Evolutionary conservation across 1,140 invertebrate species (phyloP).

Genomic region (Octopus bimaculoides): DNA sequence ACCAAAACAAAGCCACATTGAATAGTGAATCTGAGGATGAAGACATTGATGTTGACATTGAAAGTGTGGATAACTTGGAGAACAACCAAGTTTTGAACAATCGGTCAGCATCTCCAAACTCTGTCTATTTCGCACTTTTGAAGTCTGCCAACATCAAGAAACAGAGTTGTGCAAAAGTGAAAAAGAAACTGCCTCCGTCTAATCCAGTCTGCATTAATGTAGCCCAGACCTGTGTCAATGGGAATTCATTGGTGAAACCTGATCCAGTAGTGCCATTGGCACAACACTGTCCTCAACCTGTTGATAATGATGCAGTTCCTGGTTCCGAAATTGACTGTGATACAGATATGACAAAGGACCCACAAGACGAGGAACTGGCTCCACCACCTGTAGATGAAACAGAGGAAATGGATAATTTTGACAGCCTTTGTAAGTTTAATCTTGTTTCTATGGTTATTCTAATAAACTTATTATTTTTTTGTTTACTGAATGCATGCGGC

Average conservation of each 20-base stretch:
- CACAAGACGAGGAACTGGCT: too few species aligned
- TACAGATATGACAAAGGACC: too few species aligned
- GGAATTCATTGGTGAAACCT: too few species aligned
- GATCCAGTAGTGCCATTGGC: too few species aligned
- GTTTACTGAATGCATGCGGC: too few species aligned
- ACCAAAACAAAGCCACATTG: not conserved
- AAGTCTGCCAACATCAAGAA: constrained; percentile 30
- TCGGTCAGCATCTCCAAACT: constrained; percentile 45
- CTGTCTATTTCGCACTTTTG: constrained; percentile 43
- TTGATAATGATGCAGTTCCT: too few species aligned
- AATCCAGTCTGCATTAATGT: too few species aligned
- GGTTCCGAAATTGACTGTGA: too few species aligned
- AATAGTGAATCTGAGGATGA: constrained; percentile 24
- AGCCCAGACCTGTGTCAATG: too few species aligned
- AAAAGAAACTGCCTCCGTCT: not conserved
- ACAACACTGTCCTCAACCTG: too few species aligned
- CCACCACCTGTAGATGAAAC: too few species aligned
- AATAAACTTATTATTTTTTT: not conserved
- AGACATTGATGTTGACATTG: constrained; percentile 48
- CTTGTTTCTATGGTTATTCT: not conserved
- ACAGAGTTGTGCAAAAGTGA: not conserved
- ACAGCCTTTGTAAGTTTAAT: not conserved
- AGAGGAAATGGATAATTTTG: not conserved
- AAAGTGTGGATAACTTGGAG: constrained; percentile 42
- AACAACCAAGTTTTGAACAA: constrained; percentile 39